Conservation (phyloP, 2,888 invertebrate genomes). For the Escarpia spicata region DNA sequence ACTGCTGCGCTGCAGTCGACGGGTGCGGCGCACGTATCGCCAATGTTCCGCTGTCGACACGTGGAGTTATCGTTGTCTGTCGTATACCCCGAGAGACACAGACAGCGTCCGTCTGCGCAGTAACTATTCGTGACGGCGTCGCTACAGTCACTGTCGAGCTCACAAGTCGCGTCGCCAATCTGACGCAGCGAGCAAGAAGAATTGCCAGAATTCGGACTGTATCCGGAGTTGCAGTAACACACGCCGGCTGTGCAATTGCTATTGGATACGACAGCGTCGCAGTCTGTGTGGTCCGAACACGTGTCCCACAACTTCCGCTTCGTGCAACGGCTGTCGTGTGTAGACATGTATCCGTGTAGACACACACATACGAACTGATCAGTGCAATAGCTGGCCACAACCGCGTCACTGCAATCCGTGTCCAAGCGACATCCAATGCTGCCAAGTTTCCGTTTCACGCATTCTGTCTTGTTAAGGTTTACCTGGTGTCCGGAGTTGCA, state of each 20-base stretch:
- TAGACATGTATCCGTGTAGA: conserved; percentile 10
- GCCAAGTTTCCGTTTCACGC: conserved; percentile 33
- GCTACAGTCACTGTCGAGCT: conserved; percentile 36
- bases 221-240: conserved; percentile 28
- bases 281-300: conserved; percentile 25
- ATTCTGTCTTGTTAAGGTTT: conserved; percentile 29
- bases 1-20: conserved; percentile 36
- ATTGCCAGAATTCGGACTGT: neutral
- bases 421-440: conserved; percentile 21
- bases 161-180: conserved; percentile 37
- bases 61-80: neutral
- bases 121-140: conserved; percentile 30
- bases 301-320: conserved; percentile 7
- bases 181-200: neutral
- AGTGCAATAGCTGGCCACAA: conserved; percentile 30
- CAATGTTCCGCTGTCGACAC: conserved; percentile 27
- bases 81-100: conserved; percentile 27
- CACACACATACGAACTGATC: neutral
- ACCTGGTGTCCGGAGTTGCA: conserved; percentile 32
- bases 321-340: neutral
- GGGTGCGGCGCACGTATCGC: conserved; percentile 31
- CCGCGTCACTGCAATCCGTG: conserved; percentile 30
- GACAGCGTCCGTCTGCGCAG: conserved; percentile 22
- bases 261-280: conserved; percentile 26
- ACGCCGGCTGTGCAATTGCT: conserved; percentile 25